Percentiles rank a stretch among this genome's conserved stretches.
phyloP scores from a whole-genome alignment of 2,113 vertebrate species.

The Ascaphus truei region DNA sequence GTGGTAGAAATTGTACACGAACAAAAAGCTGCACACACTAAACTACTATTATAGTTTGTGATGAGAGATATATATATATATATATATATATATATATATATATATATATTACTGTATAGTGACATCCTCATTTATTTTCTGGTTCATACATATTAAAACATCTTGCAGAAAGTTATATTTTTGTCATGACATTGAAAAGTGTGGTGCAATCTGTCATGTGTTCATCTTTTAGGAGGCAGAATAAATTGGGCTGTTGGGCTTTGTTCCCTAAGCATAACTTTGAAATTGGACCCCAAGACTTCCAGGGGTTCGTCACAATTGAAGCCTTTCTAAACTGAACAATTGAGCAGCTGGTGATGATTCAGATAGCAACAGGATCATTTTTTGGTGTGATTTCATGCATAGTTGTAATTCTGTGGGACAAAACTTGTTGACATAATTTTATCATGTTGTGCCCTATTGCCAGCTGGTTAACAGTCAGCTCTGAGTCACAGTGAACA shows the following conservation, averaged over 20 bases:
- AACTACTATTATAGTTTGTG: no score
- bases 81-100: no score
- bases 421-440: not conserved
- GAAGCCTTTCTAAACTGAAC: not conserved
- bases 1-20: no score
- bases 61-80: no score
- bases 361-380: slow-evolving; percentile 10
- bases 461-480: not conserved
- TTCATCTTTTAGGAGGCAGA: not conserved
- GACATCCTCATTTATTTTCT: no score
- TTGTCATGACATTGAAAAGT: no score
- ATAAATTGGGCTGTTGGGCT: not conserved
- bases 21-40: no score
- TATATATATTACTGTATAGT: no score
- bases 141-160: no score
- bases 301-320: not conserved
- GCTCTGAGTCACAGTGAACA: not conserved
- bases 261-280: not conserved
- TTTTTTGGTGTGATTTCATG: not conserved
- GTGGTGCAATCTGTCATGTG: not conserved
- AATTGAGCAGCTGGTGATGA: not conserved
- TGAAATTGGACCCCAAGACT: not conserved
- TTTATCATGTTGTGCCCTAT: not conserved
- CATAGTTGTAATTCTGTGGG: not conserved
- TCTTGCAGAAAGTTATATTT: no score